Evolutionary conservation across 2,888 invertebrate species (phyloP), one percentile per base, ranked within the genome.

Genomic region (Euclidia mi): DNA sequence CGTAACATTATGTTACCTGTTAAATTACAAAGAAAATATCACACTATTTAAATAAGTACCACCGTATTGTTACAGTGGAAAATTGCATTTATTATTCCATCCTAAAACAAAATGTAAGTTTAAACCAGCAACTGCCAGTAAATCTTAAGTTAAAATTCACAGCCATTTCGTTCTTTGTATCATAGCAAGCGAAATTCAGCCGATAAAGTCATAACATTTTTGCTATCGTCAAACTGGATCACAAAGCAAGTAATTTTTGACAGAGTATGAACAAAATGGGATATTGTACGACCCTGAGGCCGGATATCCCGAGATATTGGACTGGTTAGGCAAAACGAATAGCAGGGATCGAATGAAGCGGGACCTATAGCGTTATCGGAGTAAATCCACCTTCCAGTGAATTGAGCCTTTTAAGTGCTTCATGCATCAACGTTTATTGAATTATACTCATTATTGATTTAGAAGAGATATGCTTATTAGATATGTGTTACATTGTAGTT

Each of bases 181-280:
- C 47, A 76, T 73, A 71, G 68, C 72, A 76, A 66, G 68, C 65
- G 64, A 67, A 82, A 83, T 83, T 25, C 20, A 6, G 20, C 20
- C 4, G 20, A 25, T 25, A 25, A 25, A 80, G 83, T 71, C 80
- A 79, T 79, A 79, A 79, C 82, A 85, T 89, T 89, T 85, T 78
- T 70, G 82, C 84, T 90, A 88, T 90, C 78, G 66, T 87, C 56
- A 44, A 56, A 70, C 17, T 41, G 67, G 58, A 62, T 74, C 88
- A 85, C 84, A 84, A 85, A 83, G 84, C 84, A 81, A 81, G 81
- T 81, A 81, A 82, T 87, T 90, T 89, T 89, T 87, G n/a, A 85
- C 82, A 80, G 80, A 80, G 83, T 85, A 85, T 83, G 81, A 86
- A 86, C 82, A 85, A 86, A 87, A 85, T 82, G 80, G 82, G 81